These are phyloP conservation scores for Barnardius zonarius DNA, from an alignment of 2,113 vertebrate genomes.

Conservation along the genomic window DNA sequence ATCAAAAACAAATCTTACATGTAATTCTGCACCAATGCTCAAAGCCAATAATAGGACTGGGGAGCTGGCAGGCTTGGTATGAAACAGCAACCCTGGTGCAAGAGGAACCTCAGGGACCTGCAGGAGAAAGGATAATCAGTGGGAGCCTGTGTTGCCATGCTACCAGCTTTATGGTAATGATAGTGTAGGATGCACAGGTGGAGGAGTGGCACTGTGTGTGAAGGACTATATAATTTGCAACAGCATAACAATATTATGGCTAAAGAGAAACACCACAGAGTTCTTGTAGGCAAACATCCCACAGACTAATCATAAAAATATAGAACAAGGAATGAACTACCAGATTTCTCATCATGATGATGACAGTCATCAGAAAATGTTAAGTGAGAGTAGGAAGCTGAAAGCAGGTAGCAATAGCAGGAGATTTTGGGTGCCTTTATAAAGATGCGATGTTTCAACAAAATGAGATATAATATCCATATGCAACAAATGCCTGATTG, in stretches of 20 bases:
- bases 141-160: not conserved
- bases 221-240: not conserved
- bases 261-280: not conserved
- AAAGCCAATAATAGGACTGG: not conserved
- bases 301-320: not conserved
- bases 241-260: not conserved
- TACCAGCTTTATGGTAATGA: not conserved
- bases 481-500: not conserved
- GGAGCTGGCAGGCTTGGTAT: not conserved
- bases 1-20: not conserved
- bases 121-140: not conserved
- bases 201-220: not conserved
- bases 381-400: not conserved
- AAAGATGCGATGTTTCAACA: not conserved
- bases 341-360: not conserved
- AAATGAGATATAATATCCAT: not conserved
- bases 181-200: not conserved
- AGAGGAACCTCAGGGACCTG: not conserved
- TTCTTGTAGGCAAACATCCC: not conserved
- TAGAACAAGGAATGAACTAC: not conserved
- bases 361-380: not conserved
- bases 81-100: not conserved
- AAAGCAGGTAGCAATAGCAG: not conserved
- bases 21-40: not conserved
- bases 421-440: not conserved